Percentiles rank a stretch among this genome's conserved stretches.
phyloP scores from a whole-genome alignment of 2,888 invertebrate genomes.

The Cantharis lateralis region DNA sequence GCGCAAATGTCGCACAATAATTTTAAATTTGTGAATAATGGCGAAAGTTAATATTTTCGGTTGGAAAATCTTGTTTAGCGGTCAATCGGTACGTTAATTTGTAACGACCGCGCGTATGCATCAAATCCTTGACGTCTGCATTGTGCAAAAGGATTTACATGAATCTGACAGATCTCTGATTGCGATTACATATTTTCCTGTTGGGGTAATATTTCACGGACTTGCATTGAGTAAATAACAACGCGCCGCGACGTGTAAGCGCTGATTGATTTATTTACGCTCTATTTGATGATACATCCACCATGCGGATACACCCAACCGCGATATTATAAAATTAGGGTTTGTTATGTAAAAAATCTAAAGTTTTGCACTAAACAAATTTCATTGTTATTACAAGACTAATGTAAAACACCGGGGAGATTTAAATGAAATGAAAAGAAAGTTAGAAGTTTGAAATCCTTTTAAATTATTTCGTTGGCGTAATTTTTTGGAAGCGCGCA shows the following conservation, averaged over 20 bases:
- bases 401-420: background rate
- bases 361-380: background rate
- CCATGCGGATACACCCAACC: background rate
- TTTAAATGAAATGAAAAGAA: background rate
- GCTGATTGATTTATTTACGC: background rate
- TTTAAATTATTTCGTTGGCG: background rate
- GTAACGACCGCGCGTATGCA: conserved; percentile 25
- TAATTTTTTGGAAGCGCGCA: background rate
- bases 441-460: background rate
- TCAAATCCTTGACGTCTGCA: conserved; percentile 25
- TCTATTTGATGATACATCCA: background rate
- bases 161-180: conserved; percentile 28
- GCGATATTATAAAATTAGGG: background rate
- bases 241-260: background rate
- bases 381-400: background rate
- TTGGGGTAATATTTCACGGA: conserved; percentile 18
- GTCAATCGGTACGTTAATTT: conserved; percentile 5
- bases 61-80: background rate
- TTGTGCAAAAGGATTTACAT: conserved; percentile 28
- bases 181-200: conserved; percentile 19
- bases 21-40: background rate
- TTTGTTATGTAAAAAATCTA: background rate
- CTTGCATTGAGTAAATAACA: background rate
- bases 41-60: background rate
- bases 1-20: background rate